Conservation (phyloP, 2,888 invertebrate species). For the Stictocephala bisonia region DNA sequence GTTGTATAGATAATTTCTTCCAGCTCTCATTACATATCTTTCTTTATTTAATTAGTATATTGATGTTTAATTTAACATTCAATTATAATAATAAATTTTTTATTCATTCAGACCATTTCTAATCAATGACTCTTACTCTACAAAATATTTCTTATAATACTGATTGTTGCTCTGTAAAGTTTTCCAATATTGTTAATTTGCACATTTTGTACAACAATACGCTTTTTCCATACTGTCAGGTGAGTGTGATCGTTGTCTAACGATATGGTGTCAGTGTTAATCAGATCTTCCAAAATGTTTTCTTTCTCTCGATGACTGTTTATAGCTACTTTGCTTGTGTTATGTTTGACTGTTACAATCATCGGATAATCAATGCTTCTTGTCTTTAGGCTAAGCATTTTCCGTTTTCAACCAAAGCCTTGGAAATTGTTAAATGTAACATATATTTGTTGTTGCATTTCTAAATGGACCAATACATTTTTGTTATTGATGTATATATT, state of each 20-base stretch:
- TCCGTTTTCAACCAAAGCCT: constrained; percentile 24
- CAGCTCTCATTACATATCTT: too few relatives aligned
- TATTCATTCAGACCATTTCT: too few relatives aligned
- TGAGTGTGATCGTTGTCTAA: constrained; percentile 27
- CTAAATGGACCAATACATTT: constrained; percentile 37
- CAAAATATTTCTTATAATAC: constrained; percentile 25
- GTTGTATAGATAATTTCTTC: too few relatives aligned
- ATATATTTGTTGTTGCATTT: constrained; percentile 40
- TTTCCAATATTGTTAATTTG: constrained; percentile 8
- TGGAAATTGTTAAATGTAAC: constrained; percentile 30
- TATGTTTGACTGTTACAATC: constrained; percentile 24
- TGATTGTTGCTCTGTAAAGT: constrained; percentile 25
- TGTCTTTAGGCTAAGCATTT: constrained; percentile 32
- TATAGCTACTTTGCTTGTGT: constrained; percentile 6
- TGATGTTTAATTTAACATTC: too few relatives aligned
- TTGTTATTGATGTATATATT: constrained; percentile 34
- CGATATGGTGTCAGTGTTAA: constrained; percentile 30
- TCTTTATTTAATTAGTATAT: too few relatives aligned
- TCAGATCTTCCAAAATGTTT: constrained; percentile 32
- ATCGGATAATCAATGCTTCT: constrained; percentile 33
- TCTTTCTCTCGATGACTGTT: constrained; percentile 8
- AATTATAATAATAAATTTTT: too few relatives aligned
- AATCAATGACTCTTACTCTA: too few relatives aligned
- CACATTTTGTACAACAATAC: constrained; percentile 37
- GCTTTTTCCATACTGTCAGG: constrained; percentile 24